A percentile compares a stretch with the other conserved stretches of the same genome.
Evolutionary conservation across 2,113 vertebrate genomes (phyloP).

Genomic region (Nothoprocta pentlandii): DNA sequence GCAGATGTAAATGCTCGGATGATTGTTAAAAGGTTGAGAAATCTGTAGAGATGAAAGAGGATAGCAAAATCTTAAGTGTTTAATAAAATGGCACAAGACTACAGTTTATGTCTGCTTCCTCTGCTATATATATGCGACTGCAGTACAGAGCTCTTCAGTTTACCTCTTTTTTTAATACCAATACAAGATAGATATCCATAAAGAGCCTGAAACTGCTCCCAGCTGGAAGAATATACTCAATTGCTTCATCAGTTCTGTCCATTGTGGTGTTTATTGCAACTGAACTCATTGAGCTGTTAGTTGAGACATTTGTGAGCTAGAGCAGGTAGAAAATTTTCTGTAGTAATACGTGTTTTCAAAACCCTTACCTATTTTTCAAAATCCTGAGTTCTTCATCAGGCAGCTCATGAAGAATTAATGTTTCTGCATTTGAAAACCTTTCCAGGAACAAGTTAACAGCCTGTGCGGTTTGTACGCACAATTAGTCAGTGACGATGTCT

Average conservation of each 20-base stretch:
- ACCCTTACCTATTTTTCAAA: neutral
- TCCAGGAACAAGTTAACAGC: neutral
- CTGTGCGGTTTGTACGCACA: neutral
- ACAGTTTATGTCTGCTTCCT: neutral
- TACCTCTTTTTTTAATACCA: neutral
- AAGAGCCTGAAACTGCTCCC: neutral
- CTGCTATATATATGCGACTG: rapidly evolving
- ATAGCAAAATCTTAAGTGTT: neutral
- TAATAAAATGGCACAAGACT: neutral
- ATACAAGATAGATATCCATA: neutral
- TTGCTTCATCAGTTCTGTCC: neutral
- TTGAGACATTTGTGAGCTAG: neutral
- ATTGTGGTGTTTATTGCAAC: neutral
- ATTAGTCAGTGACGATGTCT: neutral
- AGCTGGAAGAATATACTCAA: neutral
- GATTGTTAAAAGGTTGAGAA: neutral
- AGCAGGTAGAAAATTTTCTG: neutral
- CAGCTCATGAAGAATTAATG: neutral
- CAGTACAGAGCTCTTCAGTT: neutral
- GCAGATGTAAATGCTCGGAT: neutral
- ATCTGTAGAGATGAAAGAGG: neutral
- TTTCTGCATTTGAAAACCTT: neutral
- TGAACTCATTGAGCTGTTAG: neutral
- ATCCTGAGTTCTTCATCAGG: neutral
- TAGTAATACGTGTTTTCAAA: neutral